Percentiles rank a stretch among this genome's conserved stretches.
Conservation (phyloP, 2,113 vertebrate genomes). For the Acanthochromis polyacanthus region DNA sequence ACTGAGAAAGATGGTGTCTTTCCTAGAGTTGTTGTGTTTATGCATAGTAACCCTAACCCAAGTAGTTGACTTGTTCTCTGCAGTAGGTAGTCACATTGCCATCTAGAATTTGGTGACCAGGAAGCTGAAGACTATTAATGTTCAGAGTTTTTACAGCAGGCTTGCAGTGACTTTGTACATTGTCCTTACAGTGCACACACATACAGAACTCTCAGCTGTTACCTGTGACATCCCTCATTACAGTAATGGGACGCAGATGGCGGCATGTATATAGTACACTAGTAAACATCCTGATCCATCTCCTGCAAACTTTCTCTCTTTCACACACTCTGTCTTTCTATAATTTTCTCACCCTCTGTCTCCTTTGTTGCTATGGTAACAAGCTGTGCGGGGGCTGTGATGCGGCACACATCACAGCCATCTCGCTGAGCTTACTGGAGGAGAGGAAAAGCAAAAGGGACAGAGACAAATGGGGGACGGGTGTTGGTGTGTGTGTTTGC, state of each 20-base stretch:
- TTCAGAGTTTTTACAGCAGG: not conserved
- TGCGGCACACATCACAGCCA: conserved; percentile 72
- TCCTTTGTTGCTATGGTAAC: conserved; percentile 80
- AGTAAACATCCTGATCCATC: conserved; percentile 54
- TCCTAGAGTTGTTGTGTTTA: too few species aligned
- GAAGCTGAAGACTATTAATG: not conserved
- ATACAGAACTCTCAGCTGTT: not conserved
- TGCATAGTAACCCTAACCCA: too few species aligned
- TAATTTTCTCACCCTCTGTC: conserved; percentile 64
- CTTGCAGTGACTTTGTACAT: not conserved
- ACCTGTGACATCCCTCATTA: conserved; percentile 8
- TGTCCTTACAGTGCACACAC: conserved; percentile 3
- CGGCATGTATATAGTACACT: conserved; percentile 15
- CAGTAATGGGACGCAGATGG: conserved; percentile 29
- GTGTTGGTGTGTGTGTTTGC: not conserved
- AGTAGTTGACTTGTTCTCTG: not conserved
- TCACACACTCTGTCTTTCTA: conserved; percentile 51
- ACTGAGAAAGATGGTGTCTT: too few species aligned
- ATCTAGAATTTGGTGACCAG: not conserved
- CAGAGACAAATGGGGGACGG: conserved; percentile 50
- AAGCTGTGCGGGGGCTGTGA: conserved; percentile 77
- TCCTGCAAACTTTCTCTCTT: conserved; percentile 45
- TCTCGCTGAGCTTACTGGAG: conserved; percentile 58
- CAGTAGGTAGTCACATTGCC: not conserved
- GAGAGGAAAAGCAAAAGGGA: conserved; percentile 45